Percentiles rank a stretch among this genome's conserved stretches.
phyloP scores from a whole-genome alignment of 1,140 invertebrate genomes.

The Bombyx mandarina region DNA sequence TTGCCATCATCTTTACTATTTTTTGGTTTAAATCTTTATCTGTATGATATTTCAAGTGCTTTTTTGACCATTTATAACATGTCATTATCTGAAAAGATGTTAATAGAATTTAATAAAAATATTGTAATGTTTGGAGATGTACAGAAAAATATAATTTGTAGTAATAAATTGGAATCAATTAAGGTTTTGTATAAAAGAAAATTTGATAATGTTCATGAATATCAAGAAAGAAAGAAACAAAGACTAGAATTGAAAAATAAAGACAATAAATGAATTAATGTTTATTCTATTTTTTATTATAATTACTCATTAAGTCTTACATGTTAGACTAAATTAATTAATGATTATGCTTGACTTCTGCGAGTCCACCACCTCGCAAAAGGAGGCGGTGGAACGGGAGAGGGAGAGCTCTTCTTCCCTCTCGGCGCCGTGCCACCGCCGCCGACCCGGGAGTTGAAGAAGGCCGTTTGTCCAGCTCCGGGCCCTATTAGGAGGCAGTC shows the following conservation, averaged over 20 bases:
- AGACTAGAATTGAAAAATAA: conserved; percentile 48
- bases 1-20: conserved; percentile 42
- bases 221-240: conserved; percentile 80
- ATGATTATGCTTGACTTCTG: background rate
- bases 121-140: conserved; percentile 31
- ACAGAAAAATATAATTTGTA: background rate
- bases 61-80: conserved; percentile 38
- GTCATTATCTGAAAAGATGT: conserved; percentile 26
- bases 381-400: no score
- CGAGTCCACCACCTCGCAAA: background rate
- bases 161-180: conserved; percentile 51
- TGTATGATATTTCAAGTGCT: conserved; percentile 43
- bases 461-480: no score
- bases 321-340: background rate
- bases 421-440: no score
- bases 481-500: no score
- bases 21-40: conserved; percentile 59
- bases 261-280: conserved; percentile 17
- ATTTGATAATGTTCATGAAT: conserved; percentile 83
- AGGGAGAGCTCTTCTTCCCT: no score
- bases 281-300: conserved; percentile 13
- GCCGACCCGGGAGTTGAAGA: no score
- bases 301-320: background rate
- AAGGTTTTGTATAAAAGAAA: conserved; percentile 81
- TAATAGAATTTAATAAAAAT: conserved; percentile 18